phyloP scores from a whole-genome alignment of 2,113 vertebrate species.

The Micronycteris hirsuta region DNA sequence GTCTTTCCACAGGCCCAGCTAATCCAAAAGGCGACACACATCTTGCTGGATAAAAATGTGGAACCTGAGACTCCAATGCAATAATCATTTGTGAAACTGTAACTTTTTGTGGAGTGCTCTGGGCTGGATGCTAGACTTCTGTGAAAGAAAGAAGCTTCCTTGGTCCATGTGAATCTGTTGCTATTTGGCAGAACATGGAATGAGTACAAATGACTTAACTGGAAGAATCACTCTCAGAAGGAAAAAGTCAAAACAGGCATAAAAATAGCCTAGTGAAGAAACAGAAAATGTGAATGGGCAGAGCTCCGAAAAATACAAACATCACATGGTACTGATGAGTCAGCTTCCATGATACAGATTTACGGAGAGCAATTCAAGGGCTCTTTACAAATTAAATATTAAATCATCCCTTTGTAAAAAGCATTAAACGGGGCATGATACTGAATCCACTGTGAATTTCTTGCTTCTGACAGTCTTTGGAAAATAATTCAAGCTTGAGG shows the following conservation, averaged over 20 bases:
- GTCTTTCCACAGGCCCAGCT: constrained; percentile 45
- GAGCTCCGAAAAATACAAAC: neutral
- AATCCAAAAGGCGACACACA: constrained; percentile 57
- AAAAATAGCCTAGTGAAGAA: neutral
- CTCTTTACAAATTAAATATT: neutral
- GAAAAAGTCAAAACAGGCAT: neutral
- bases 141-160: neutral
- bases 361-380: neutral
- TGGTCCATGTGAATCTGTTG: neutral
- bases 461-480: neutral
- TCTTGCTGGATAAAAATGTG: constrained; percentile 34
- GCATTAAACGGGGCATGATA: neutral
- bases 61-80: constrained; percentile 33
- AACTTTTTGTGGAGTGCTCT: neutral
- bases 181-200: neutral
- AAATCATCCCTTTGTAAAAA: neutral
- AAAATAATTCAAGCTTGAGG: neutral
- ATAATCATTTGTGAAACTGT: constrained; percentile 13
- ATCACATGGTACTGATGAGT: neutral
- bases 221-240: neutral
- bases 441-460: neutral
- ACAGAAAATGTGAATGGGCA: neutral
- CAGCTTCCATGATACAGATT: neutral
- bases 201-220: neutral
- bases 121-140: neutral